Evolutionary conservation across 2,797 vertebrate genomes (phyloP).

Genomic region (Amblyopsis hoosieri): DNA sequence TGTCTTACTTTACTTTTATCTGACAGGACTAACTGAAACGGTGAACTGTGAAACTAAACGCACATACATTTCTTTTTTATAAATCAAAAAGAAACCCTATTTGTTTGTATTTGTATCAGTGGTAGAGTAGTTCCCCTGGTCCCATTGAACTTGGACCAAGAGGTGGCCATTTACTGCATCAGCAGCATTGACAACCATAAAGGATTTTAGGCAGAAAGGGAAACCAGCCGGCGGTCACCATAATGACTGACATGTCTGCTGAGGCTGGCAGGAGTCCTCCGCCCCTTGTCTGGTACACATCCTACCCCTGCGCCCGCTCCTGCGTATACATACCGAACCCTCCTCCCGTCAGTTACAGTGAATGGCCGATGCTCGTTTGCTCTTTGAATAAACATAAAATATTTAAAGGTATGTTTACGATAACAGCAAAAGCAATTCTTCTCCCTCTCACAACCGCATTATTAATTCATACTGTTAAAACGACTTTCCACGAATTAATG

Average conservation of each 20-base stretch:
- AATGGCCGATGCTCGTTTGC: conserved; percentile 72
- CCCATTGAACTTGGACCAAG: conserved; percentile 6
- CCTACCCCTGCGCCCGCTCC: conserved; percentile 3
- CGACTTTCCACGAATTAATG: conserved; percentile 86
- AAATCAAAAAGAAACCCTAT: background rate
- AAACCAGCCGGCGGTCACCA: conserved; percentile 3
- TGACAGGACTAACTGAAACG: too few relatives aligned
- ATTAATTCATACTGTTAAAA: conserved; percentile 89
- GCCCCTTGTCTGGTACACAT: background rate
- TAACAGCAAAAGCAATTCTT: conserved; percentile 80
- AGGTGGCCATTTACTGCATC: conserved; percentile 6
- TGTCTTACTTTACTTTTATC: background rate
- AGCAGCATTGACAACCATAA: conserved; percentile 5
- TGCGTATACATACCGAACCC: conserved; percentile 25
- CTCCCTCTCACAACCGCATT: conserved; percentile 79
- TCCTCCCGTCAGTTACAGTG: conserved; percentile 54
- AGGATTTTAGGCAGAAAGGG: background rate
- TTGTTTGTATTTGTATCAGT: background rate
- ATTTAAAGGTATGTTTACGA: conserved; percentile 86
- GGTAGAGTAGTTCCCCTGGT: conserved; percentile 9
- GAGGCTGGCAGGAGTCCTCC: background rate
- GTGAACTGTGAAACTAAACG: background rate
- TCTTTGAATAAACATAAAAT: conserved; percentile 83
- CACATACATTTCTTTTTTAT: too few relatives aligned
- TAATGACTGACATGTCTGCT: conserved; percentile 17